These are phyloP conservation scores for Tetheella fluctuosa DNA, from an alignment of 2,888 invertebrate genomes.

Conservation along the genomic window DNA sequence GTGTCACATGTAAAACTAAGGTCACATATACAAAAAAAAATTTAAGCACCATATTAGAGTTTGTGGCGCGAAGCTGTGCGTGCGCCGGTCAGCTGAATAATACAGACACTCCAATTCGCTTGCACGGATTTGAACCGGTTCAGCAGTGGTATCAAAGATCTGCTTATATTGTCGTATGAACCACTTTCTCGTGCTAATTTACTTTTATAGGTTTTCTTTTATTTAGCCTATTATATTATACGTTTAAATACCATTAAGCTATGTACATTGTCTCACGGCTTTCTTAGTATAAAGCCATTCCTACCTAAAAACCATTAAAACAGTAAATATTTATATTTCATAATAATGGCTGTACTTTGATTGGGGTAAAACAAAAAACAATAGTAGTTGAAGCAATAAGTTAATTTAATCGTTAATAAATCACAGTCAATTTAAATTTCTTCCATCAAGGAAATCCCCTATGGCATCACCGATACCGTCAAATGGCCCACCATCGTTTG, in stretches of 20 bases:
- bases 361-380: not conserved
- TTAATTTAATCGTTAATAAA: constrained; percentile 6
- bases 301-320: too few relatives aligned
- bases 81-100: constrained; percentile 62
- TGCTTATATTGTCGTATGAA: constrained; percentile 47
- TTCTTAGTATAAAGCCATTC: not conserved
- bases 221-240: constrained; percentile 3
- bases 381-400: not conserved
- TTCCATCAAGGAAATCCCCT: constrained; percentile 67
- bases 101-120: constrained; percentile 65
- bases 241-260: not conserved
- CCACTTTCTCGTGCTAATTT: constrained; percentile 63
- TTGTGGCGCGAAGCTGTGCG: constrained; percentile 51
- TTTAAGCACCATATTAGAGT: constrained; percentile 36
- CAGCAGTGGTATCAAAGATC: constrained; percentile 55
- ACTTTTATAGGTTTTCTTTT: constrained; percentile 12
- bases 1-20: constrained; percentile 26
- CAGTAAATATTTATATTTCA: too few relatives aligned
- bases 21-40: constrained; percentile 31
- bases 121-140: constrained; percentile 69
- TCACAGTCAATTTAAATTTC: constrained; percentile 32
- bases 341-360: not conserved
- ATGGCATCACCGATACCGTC: constrained; percentile 72
- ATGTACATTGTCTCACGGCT: not conserved
- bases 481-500: constrained; percentile 61